phyloP scores from a whole-genome alignment of 2,888 invertebrate genomes.

The Caenorhabditis sp. region DNA sequence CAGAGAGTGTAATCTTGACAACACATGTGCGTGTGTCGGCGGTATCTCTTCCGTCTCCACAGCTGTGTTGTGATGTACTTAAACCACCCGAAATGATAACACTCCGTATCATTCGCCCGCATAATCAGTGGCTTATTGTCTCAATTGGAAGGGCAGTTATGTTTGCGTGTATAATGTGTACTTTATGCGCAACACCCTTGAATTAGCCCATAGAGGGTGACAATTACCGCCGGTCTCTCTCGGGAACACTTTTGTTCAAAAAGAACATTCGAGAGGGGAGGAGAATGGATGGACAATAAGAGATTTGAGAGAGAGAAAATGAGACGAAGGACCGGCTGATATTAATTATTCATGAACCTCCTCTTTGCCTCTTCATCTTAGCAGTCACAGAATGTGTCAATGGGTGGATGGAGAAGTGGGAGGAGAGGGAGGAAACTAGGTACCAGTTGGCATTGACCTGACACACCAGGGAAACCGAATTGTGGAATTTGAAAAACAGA shows the following conservation, averaged over 20 bases:
- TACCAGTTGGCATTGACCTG: slow-evolving; percentile 21
- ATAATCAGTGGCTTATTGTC: slow-evolving; percentile 18
- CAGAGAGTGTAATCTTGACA: slow-evolving; percentile 30
- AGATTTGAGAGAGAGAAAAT: slow-evolving; percentile 30
- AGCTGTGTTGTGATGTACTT: slow-evolving; percentile 34
- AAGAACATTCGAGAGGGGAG: slow-evolving; percentile 27
- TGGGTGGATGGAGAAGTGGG: slow-evolving; percentile 10
- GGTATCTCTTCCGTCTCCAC: not conserved
- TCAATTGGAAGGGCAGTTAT: slow-evolving; percentile 14
- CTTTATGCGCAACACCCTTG: slow-evolving; percentile 9
- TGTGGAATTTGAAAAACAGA: not conserved
- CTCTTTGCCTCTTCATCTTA: slow-evolving; percentile 40
- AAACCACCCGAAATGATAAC: slow-evolving; percentile 24
- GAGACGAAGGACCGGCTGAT: slow-evolving; percentile 45
- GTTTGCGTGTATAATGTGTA: slow-evolving; percentile 16
- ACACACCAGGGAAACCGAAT: not conserved
- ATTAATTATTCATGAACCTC: slow-evolving; percentile 63
- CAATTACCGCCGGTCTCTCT: slow-evolving; percentile 4
- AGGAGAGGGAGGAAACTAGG: slow-evolving; percentile 1
- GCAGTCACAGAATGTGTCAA: slow-evolving; percentile 51
- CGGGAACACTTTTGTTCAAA: slow-evolving; percentile 31
- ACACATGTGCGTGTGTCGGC: slow-evolving; percentile 3
- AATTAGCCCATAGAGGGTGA: slow-evolving; percentile 13
- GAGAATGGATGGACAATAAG: slow-evolving; percentile 15
- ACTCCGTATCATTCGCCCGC: not conserved